phyloP scores from a whole-genome alignment of 2,797 vertebrate genomes.

The Spinus pinus region DNA sequence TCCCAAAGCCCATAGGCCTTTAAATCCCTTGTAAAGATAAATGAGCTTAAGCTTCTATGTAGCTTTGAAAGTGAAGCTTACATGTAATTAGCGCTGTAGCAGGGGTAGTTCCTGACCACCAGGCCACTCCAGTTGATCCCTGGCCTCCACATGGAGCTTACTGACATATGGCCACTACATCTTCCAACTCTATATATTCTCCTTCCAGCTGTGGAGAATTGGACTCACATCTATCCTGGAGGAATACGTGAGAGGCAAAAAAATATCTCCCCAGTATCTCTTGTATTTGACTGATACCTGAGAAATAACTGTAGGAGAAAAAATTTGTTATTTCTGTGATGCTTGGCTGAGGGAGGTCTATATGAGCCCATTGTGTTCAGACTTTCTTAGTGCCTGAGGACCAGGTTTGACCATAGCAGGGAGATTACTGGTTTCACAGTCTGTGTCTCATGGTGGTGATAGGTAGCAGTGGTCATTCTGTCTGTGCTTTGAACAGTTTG shows the following conservation, averaged over 20 bases:
- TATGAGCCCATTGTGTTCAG: background rate
- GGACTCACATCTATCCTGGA: background rate
- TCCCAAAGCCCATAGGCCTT: background rate
- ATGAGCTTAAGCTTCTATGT: constrained; percentile 7
- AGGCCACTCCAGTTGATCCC: background rate
- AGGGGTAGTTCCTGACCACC: background rate
- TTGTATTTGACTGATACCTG: background rate
- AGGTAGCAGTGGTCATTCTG: background rate
- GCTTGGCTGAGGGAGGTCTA: background rate
- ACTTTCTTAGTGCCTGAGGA: background rate
- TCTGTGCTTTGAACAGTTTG: background rate
- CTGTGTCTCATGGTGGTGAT: background rate
- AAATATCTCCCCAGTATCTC: background rate
- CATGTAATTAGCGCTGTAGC: background rate
- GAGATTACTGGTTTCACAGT: background rate
- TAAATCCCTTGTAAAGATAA: constrained; percentile 47
- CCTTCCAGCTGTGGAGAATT: background rate
- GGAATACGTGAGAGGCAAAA: background rate
- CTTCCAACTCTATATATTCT: background rate
- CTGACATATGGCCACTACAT: background rate
- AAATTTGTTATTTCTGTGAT: background rate
- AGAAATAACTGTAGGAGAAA: background rate
- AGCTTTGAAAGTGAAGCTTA: constrained; percentile 40
- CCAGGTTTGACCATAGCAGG: background rate
- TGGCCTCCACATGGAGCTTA: background rate